Base-by-base conservation (phyloP, 2,888 invertebrate genomes). In the Caenorhabditis panamensis region DNA sequence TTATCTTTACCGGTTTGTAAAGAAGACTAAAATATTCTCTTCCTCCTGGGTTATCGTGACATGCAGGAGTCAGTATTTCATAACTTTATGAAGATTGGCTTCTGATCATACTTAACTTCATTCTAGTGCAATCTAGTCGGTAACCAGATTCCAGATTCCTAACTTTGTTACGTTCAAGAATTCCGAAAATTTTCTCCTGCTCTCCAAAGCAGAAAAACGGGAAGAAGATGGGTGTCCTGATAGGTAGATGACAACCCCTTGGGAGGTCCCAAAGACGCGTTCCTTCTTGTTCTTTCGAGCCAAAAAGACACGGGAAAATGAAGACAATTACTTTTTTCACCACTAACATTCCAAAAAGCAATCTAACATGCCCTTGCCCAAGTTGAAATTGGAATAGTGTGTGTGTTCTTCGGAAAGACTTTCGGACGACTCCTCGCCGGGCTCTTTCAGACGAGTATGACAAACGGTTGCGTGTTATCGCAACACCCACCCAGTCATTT, bases 191-290 rank as follows among this genome's bases (percentile, higher is more conserved):
- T 47, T 26, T 20, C 2, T 16, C 31, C 26, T 41, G 26, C n/a
- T 8, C 24, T 2, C 8, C 3, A 47, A n/a, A 36, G 9, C 49
- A 51, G 41, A 47, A 44, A 9, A 28, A 22, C 58, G 56, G 37
- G 31, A 64, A 64, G 73, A 64, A 73, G 73, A 73, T 73, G 73
- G 64, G 47, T 73, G 73, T 64, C 58, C 58, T 73, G 76, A 68
- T 76, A 76, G 76, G 67, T 76, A 68, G 53, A 54, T 28, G 26
- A 44, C 18, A 11, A 36, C 18, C 73, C 64, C 73, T 51, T 37
- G 51, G 73, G 73, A 64, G 49, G 58, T 51, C 41, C 51, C 54
- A 64, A 73, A 73, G 51, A 28, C 20, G 47, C 22, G 66, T 75
- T 75, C 66, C 22, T 22, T 73, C 51, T 53, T 26, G 24, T 61